A percentile compares a stretch with the other conserved stretches of the same genome.
Evolutionary conservation across 2,888 invertebrate genomes (phyloP).

Genomic region (Plagodis dolabraria): DNA sequence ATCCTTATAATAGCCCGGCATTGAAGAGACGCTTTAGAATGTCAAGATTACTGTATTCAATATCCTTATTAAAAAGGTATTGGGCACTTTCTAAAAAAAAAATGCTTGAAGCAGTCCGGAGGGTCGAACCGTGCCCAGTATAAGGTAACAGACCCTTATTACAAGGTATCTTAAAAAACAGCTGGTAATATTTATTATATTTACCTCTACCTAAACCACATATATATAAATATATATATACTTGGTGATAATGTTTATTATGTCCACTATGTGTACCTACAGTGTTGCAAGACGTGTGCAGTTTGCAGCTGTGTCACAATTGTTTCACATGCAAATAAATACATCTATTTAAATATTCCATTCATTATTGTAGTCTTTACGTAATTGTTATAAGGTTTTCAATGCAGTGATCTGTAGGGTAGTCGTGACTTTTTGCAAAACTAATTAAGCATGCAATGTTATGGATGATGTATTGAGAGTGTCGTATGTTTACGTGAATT

Average conservation of each 20-base stretch:
- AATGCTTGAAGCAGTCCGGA: too few species aligned
- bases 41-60: too few species aligned
- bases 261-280: background rate
- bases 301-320: constrained; percentile 26
- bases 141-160: too few species aligned
- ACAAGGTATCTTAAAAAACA: too few species aligned
- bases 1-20: too few species aligned
- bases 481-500: constrained; percentile 4
- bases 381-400: constrained; percentile 24
- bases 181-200: too few species aligned
- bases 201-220: too few species aligned
- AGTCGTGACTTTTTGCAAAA: constrained; percentile 34
- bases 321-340: constrained; percentile 38
- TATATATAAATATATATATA: background rate
- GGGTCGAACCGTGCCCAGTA: too few species aligned
- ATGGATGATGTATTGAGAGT: background rate
- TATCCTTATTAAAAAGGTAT: too few species aligned
- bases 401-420: constrained; percentile 1
- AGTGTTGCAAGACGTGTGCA: constrained; percentile 29
- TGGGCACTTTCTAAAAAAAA: too few species aligned
- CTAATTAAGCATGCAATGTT: constrained; percentile 21
- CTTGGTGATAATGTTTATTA: too few species aligned
- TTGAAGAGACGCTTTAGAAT: too few species aligned
- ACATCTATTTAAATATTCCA: constrained; percentile 31
- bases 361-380: constrained; percentile 25